A percentile compares a stretch with the other conserved stretches of the same genome.
These are phyloP conservation scores for Coptotermes formosanus DNA, from an alignment of 1,140 invertebrate species.

Conservation along the genomic window DNA sequence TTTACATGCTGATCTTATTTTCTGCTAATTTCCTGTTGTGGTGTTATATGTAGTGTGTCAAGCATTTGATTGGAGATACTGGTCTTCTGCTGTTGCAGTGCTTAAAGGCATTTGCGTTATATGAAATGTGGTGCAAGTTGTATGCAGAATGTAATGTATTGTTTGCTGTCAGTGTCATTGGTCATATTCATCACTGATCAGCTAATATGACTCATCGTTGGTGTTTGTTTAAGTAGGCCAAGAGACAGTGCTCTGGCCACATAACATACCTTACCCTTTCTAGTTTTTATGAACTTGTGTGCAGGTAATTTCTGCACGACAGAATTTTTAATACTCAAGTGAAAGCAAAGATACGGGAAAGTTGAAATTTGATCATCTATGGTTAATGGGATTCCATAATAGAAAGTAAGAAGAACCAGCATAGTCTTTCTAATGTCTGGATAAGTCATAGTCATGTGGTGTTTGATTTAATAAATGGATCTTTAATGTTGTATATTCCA, in stretches of 20 bases:
- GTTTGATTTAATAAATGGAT: no score
- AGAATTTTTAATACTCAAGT: not conserved
- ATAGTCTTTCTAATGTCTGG: no score
- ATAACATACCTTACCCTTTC: not conserved
- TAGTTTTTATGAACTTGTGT: not conserved
- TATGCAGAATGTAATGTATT: not conserved
- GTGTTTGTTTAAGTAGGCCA: not conserved
- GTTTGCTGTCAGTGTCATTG: not conserved
- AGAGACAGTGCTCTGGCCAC: not conserved
- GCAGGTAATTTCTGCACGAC: not conserved
- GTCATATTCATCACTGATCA: not conserved
- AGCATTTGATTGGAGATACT: no score
- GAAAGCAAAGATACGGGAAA: not conserved
- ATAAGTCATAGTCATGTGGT: no score
- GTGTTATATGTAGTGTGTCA: no score
- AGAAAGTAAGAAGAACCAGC: not conserved
- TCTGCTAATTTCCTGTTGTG: no score
- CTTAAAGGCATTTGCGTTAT: not conserved
- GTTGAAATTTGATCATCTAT: not conserved
- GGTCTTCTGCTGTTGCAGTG: no score
- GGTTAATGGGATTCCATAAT: not conserved
- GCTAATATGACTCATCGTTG: not conserved
- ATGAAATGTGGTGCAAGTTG: not conserved
- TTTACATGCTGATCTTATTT: no score
- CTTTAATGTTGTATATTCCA: no score